These are phyloP conservation scores for Macropis europaea DNA, from an alignment of 2,888 invertebrate species.

Conservation along the genomic window DNA sequence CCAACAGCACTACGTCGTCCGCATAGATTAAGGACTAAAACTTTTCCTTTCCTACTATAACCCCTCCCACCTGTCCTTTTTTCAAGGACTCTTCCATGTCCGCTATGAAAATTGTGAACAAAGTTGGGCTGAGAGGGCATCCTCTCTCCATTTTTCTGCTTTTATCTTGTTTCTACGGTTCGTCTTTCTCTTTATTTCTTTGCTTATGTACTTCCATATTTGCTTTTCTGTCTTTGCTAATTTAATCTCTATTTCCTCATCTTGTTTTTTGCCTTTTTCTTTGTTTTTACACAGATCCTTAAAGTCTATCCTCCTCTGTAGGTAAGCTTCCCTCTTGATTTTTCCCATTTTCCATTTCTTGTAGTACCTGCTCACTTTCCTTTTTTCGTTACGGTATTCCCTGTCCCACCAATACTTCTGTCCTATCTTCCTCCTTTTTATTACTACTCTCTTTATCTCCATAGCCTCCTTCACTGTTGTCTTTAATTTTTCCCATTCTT, in stretches of 20 bases:
- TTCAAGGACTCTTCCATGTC: no score
- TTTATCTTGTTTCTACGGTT: neutral
- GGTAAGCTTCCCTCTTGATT: neutral
- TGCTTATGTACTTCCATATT: conserved; percentile 11
- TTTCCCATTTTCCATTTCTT: neutral
- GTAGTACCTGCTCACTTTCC: neutral
- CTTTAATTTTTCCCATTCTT: neutral
- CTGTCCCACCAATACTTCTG: neutral
- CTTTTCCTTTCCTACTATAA: neutral
- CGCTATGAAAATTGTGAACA: no score
- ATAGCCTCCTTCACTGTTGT: neutral
- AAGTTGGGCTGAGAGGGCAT: no score
- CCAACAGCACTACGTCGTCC: neutral
- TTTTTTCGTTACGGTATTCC: conserved; percentile 2
- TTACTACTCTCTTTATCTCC: neutral
- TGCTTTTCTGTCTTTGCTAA: neutral
- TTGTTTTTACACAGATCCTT: neutral
- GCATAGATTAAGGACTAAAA: no score
- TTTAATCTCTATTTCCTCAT: neutral
- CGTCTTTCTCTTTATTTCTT: conserved; percentile 2
- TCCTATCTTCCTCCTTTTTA: neutral
- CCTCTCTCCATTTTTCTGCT: conserved; percentile 1
- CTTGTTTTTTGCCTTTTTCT: neutral
- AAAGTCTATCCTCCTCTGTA: neutral
- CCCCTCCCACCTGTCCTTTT: neutral